A percentile compares a stretch with the other conserved stretches of the same genome.
Conservation (phyloP, 2,888 invertebrate species). For the Julus scanicus region DNA sequence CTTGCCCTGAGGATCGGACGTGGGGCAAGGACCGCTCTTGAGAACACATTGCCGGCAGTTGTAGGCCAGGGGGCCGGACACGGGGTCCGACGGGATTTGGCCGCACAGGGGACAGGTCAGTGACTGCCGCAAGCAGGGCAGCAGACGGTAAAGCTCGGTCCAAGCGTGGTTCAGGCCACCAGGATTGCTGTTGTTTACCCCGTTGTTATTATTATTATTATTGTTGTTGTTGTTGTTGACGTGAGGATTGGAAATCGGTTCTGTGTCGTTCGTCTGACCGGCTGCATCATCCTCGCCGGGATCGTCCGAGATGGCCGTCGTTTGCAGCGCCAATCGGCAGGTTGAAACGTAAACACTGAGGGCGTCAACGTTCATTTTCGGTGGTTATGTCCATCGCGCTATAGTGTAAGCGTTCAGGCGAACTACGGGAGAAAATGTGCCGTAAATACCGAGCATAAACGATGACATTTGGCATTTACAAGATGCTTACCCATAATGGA, state of each 20-base stretch:
- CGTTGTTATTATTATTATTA: too few relatives aligned
- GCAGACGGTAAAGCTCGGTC: conserved; percentile 22
- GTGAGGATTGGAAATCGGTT: neutral
- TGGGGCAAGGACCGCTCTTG: neutral
- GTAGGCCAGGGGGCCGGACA: neutral
- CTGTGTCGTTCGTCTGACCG: neutral
- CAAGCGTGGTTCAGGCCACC: neutral
- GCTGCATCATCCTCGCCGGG: neutral
- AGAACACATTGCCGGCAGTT: conserved; percentile 13
- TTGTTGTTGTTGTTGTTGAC: conserved; percentile 9
- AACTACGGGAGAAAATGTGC: neutral
- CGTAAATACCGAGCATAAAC: neutral
- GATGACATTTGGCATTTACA: neutral
- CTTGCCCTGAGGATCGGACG: neutral
- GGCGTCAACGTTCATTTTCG: conserved; percentile 37
- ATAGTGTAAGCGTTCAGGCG: too few relatives aligned
- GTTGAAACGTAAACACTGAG: conserved; percentile 45
- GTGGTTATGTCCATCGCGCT: neutral
- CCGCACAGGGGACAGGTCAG: conserved; percentile 3
- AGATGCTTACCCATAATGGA: neutral
- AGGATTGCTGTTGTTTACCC: too few relatives aligned
- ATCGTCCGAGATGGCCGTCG: neutral
- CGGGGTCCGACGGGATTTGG: conserved; percentile 2
- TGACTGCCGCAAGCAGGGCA: conserved; percentile 5
- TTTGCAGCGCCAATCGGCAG: conserved; percentile 38